These are phyloP conservation scores for Epinephelus moara DNA, from an alignment of 2,113 vertebrate genomes.

Conservation along the genomic window DNA sequence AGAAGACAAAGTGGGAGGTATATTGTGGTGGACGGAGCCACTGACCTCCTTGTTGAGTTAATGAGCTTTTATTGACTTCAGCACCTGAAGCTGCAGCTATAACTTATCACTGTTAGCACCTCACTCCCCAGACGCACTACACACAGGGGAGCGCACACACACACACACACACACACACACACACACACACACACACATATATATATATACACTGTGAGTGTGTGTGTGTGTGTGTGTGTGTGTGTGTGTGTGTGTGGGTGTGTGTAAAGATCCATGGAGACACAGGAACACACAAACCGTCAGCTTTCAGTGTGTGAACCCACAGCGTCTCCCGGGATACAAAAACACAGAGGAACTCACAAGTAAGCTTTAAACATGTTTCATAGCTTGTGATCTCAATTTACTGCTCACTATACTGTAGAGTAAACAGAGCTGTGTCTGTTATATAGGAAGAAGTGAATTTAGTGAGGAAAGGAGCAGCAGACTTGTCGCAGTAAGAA, in stretches of 20 bases:
- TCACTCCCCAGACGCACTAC: conserved; percentile 42
- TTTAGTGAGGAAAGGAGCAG: too few species aligned
- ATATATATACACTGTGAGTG: too few species aligned
- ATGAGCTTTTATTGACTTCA: conserved; percentile 84
- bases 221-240: conserved; percentile 4
- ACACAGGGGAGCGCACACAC: conserved; percentile 44
- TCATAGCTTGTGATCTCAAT: neutral
- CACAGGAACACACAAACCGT: neutral
- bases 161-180: neutral
- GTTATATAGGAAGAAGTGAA: too few species aligned
- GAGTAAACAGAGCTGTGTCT: too few species aligned
- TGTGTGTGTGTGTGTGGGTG: neutral
- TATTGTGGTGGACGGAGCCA: conserved; percentile 72
- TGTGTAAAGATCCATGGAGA: conserved; percentile 40
- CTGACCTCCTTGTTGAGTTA: conserved; percentile 79
- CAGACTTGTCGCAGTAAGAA: too few species aligned
- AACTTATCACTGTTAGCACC: conserved; percentile 81
- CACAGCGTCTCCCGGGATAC: neutral
- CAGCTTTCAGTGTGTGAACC: conserved; percentile 1
- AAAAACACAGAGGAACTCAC: neutral
- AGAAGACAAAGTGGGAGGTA: conserved; percentile 75
- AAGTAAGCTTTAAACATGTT: conserved; percentile 7
- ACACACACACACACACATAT: neutral
- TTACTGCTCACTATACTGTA: too few species aligned
- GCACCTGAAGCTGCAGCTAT: conserved; percentile 75